phyloP scores from a whole-genome alignment of 2,797 vertebrate species.

The Malacoraja senta region DNA sequence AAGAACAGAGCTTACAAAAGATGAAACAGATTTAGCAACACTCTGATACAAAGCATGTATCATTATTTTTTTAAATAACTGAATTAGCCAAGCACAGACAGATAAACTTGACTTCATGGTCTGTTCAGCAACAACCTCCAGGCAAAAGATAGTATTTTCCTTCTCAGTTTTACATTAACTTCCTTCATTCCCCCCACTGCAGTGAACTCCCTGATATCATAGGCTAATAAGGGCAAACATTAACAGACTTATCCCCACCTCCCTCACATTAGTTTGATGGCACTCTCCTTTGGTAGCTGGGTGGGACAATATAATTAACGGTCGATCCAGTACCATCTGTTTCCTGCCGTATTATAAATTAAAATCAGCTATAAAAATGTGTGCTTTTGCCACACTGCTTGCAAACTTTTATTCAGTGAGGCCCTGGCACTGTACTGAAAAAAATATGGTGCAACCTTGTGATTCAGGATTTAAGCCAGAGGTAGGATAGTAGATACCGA shows the following conservation, averaged over 20 bases:
- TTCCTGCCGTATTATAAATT: neutral
- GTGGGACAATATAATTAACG: neutral
- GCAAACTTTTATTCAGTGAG: neutral
- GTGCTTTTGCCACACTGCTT: too few relatives aligned
- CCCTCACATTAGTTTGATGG: neutral
- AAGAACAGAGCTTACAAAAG: neutral
- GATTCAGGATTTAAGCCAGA: neutral
- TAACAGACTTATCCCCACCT: neutral
- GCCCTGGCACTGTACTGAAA: too few relatives aligned
- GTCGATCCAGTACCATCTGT: neutral
- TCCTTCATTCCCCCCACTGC: neutral
- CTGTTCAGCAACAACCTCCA: neutral
- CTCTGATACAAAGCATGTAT: neutral
- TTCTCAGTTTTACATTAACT: slow-evolving; percentile 9
- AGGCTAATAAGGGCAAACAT: neutral
- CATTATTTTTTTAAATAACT: neutral
- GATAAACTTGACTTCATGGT: neutral
- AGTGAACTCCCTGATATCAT: neutral
- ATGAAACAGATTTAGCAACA: slow-evolving; percentile 6
- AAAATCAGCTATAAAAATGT: neutral
- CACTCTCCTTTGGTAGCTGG: neutral
- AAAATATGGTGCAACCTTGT: neutral
- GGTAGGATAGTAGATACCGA: neutral
- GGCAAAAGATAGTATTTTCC: neutral
- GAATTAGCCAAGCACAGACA: neutral